These are phyloP conservation scores for Agriopis aurantiaria DNA, from an alignment of 2,888 invertebrate species.

Conservation along the genomic window DNA sequence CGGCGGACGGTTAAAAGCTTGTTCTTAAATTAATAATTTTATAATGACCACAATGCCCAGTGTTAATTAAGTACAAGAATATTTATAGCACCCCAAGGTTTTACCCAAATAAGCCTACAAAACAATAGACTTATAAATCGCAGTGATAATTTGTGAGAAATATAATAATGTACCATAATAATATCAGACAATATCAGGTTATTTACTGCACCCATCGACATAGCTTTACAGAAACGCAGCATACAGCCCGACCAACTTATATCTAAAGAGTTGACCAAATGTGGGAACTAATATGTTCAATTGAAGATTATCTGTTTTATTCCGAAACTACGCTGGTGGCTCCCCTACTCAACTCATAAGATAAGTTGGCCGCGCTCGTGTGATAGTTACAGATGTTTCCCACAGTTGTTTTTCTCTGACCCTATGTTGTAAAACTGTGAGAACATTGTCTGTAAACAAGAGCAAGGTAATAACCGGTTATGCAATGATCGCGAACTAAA, in stretches of 20 bases:
- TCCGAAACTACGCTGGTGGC: background rate
- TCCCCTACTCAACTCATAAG: background rate
- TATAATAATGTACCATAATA: background rate
- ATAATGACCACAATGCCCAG: background rate
- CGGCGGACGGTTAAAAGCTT: too few species aligned
- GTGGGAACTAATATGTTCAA: background rate
- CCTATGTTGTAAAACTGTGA: slow-evolving; percentile 69
- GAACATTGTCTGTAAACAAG: slow-evolving; percentile 69
- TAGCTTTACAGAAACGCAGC: slow-evolving; percentile 33
- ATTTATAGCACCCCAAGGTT: slow-evolving; percentile 22
- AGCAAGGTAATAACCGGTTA: slow-evolving; percentile 74
- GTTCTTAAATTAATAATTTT: too few species aligned
- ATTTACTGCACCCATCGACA: slow-evolving; percentile 34
- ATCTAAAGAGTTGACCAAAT: background rate
- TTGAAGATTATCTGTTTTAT: background rate
- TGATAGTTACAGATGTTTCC: slow-evolving; percentile 53
- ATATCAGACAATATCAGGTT: slow-evolving; percentile 9
- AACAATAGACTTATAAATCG: slow-evolving; percentile 28
- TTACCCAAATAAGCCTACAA: slow-evolving; percentile 11
- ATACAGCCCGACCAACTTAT: background rate
- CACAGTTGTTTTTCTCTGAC: slow-evolving; percentile 71
- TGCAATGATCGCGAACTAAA: slow-evolving; percentile 67
- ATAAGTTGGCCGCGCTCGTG: background rate
- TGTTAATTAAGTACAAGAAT: slow-evolving; percentile 3
- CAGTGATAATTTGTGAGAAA: slow-evolving; percentile 31